Conservation (phyloP, 2,797 vertebrate species). For the Carapus acus region DNA sequence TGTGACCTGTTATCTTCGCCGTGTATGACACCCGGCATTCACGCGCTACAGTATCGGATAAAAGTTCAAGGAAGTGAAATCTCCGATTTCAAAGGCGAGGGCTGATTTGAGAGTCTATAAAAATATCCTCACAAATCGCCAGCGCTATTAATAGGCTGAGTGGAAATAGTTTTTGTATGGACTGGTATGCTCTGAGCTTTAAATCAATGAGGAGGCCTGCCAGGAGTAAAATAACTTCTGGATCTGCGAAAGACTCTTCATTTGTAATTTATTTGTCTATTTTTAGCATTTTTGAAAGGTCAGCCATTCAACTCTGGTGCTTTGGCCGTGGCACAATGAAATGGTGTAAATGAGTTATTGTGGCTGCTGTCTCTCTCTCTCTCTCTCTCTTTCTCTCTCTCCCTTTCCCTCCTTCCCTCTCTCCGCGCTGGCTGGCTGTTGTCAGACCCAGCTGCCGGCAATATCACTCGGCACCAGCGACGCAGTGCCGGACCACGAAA, state of each 20-base stretch:
- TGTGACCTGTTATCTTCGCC: slow-evolving; percentile 37
- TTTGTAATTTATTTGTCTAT: slow-evolving; percentile 5
- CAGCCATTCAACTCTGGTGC: slow-evolving; percentile 29
- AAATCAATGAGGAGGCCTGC: background rate
- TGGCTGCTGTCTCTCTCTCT: slow-evolving; percentile 32
- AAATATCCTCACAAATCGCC: slow-evolving; percentile 28
- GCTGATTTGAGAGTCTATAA: slow-evolving; percentile 37
- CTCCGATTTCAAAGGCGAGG: slow-evolving; percentile 55
- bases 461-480: slow-evolving; percentile 74
- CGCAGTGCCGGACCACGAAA: slow-evolving; percentile 55
- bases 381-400: slow-evolving; percentile 36
- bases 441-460: slow-evolving; percentile 68
- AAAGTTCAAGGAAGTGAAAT: slow-evolving; percentile 47
- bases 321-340: slow-evolving; percentile 4
- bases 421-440: slow-evolving; percentile 50
- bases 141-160: slow-evolving; percentile 38
- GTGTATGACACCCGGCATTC: slow-evolving; percentile 4
- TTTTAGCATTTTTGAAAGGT: background rate
- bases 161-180: slow-evolving; percentile 24
- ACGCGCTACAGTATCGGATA: slow-evolving; percentile 3
- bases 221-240: too few species aligned
- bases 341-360: slow-evolving; percentile 15
- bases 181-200: slow-evolving; percentile 11
- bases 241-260: background rate
- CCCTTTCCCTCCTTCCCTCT: slow-evolving; percentile 37